A percentile compares a stretch with the other conserved stretches of the same genome.
Evolutionary conservation across 2,888 invertebrate genomes (phyloP).

Genomic region (Leptinotarsa juncta): DNA sequence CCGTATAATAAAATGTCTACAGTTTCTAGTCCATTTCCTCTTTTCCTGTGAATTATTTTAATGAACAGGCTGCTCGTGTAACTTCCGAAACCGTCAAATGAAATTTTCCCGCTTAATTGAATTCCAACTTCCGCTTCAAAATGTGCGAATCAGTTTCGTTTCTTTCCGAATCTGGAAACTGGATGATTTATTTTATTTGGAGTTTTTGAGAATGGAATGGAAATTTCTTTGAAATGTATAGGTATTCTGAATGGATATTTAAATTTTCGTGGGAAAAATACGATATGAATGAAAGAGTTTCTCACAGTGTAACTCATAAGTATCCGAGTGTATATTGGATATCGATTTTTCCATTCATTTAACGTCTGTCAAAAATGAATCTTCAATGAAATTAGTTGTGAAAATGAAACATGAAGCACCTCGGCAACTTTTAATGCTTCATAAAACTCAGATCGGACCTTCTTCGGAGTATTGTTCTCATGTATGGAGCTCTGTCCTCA

Average conservation of each 20-base stretch:
- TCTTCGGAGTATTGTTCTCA: no score
- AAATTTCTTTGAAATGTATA: neutral
- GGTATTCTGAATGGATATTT: neutral
- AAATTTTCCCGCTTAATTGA: neutral
- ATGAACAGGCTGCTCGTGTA: neutral
- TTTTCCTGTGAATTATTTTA: neutral
- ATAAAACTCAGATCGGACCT: no score
- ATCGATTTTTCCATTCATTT: no score
- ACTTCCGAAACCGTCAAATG: neutral
- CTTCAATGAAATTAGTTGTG: no score
- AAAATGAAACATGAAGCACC: no score
- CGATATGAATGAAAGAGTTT: neutral
- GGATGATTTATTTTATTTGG: neutral
- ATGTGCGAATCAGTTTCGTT: neutral
- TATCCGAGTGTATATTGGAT: no score
- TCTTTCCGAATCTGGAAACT: neutral
- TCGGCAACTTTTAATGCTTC: no score
- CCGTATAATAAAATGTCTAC: neutral
- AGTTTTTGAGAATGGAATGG: neutral
- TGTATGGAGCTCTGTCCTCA: no score
- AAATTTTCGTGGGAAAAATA: neutral
- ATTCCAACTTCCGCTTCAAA: neutral
- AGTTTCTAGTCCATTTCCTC: neutral
- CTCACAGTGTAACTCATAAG: neutral
- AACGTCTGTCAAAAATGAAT: no score